These are phyloP conservation scores for Cataglyphis cursor DNA, from an alignment of 2,888 invertebrate species.

Conservation along the genomic window DNA sequence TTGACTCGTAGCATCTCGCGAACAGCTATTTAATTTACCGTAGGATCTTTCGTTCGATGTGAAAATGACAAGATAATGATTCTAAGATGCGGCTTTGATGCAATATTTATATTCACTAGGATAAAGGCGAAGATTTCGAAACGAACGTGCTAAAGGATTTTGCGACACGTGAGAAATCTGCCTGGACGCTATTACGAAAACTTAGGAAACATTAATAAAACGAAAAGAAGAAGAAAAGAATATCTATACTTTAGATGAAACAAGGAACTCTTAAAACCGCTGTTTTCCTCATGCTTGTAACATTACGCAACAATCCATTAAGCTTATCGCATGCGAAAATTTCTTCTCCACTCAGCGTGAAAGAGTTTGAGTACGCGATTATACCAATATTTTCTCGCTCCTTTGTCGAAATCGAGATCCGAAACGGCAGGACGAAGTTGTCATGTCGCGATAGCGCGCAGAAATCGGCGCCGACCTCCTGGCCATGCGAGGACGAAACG, in stretches of 20 bases:
- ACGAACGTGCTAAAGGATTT: not conserved
- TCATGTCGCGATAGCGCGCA: conserved; percentile 50
- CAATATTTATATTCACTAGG: not conserved
- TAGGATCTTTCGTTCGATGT: conserved; percentile 62
- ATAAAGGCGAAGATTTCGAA: not conserved
- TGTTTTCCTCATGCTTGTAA: conserved; percentile 13
- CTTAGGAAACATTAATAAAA: not conserved
- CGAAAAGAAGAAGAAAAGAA: not conserved
- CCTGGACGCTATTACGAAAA: not conserved
- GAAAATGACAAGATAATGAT: conserved; percentile 44
- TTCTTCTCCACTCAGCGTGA: conserved; percentile 17
- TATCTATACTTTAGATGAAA: conserved; percentile 2
- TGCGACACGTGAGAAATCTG: not conserved
- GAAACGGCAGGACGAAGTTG: conserved; percentile 21
- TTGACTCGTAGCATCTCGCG: conserved; percentile 21
- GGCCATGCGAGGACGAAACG: conserved; percentile 39
- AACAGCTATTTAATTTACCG: conserved; percentile 45
- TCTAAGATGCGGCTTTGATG: conserved; percentile 10
- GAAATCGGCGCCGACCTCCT: conserved; percentile 57
- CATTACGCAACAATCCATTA: conserved; percentile 36
- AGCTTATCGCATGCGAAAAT: conserved; percentile 35
- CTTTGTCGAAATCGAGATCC: conserved; percentile 32
- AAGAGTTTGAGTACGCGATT: conserved; percentile 17
- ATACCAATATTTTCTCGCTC: conserved; percentile 14
- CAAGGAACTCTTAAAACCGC: not conserved